Conservation (phyloP, 1,140 invertebrate species). For the Meloidogyne hapla region DNA sequence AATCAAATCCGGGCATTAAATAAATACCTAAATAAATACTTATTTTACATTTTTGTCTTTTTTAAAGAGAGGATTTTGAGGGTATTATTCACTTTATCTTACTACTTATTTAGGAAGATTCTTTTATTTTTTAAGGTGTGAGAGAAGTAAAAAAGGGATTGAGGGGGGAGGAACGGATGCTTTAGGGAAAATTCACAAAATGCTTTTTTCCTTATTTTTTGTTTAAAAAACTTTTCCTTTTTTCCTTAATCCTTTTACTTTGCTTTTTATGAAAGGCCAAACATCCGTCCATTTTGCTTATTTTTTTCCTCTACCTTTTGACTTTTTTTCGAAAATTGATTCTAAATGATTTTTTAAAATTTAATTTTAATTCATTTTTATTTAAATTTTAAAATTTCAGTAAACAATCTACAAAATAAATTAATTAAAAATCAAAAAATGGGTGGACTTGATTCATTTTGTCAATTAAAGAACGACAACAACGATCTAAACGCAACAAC, state of each 20-base stretch:
- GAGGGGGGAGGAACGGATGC: not conserved
- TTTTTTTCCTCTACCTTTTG: not conserved
- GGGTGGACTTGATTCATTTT: not conserved
- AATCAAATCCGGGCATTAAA: too few relatives aligned
- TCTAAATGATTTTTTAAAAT: not conserved
- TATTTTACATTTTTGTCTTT: too few relatives aligned
- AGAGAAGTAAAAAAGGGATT: not conserved
- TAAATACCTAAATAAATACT: too few relatives aligned
- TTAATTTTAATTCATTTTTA: not conserved
- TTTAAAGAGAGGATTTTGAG: too few relatives aligned
- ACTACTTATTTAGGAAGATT: not conserved
- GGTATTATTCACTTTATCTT: not conserved
- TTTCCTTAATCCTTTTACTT: not conserved
- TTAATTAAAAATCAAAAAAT: not conserved
- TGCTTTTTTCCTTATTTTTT: not conserved
- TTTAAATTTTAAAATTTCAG: too few relatives aligned
- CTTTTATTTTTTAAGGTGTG: not conserved
- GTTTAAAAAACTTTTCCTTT: conserved; percentile 3
- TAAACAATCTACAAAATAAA: not conserved
- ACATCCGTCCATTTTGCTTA: not conserved
- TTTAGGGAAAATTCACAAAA: not conserved
- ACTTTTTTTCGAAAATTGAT: not conserved
- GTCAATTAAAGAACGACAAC: conserved; percentile 15
- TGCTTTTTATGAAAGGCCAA: not conserved
- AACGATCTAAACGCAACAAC: not conserved